phyloP scores from a whole-genome alignment of 2,113 vertebrate genomes.

The Caranx melampygus region DNA sequence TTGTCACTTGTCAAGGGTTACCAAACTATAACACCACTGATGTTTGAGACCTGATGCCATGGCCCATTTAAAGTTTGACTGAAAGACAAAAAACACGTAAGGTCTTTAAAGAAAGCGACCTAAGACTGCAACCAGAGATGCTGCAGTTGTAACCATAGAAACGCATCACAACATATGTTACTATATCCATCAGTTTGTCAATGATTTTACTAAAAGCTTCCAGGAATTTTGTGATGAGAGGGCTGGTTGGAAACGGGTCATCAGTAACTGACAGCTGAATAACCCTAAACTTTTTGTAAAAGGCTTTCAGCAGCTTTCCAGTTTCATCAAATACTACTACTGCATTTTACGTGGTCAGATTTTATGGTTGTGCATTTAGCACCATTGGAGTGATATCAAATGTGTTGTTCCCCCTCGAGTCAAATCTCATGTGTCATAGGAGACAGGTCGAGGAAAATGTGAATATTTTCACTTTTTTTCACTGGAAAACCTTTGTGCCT shows the following conservation, averaged over 20 bases:
- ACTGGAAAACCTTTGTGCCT: not conserved
- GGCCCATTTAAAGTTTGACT: constrained; percentile 20
- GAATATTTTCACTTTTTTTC: constrained; percentile 8
- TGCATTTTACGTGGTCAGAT: not conserved
- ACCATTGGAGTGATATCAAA: not conserved
- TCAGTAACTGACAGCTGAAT: not conserved
- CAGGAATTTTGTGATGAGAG: not conserved
- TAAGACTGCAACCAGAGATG: not conserved
- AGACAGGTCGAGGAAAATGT: not conserved
- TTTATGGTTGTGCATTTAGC: not conserved
- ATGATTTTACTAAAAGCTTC: not conserved
- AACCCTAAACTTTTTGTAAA: not conserved
- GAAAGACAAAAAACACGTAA: not conserved
- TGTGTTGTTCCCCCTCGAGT: not conserved
- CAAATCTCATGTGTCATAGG: constrained; percentile 1
- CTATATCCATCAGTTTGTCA: not conserved
- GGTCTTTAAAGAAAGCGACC: constrained; percentile 3
- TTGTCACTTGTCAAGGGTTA: constrained; percentile 49
- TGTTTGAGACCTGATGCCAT: constrained; percentile 20
- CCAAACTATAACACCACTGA: constrained; percentile 46
- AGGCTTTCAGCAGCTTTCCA: not conserved
- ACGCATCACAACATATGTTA: not conserved
- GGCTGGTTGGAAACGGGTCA: not conserved
- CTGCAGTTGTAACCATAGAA: not conserved
- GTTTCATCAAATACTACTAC: no score